A percentile compares a stretch with the other conserved stretches of the same genome.
Conservation (phyloP, 2,888 invertebrate genomes). For the Drosophila cracens region DNA sequence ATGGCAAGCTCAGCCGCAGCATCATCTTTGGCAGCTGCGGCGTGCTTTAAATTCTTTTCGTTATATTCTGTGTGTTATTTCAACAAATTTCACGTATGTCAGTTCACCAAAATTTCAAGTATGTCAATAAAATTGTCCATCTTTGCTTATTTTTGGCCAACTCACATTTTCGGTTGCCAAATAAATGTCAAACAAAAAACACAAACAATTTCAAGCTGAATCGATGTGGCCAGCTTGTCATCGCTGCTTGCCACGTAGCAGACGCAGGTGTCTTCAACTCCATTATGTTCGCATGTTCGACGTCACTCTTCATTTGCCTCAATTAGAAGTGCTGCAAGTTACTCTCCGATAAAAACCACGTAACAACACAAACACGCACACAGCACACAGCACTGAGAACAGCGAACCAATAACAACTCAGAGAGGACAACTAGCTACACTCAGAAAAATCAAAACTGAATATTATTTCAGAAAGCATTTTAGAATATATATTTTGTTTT, state of each 20-base stretch:
- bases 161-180: conserved; percentile 9
- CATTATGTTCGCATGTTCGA: conserved; percentile 77
- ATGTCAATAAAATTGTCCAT: neutral
- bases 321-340: conserved; percentile 63
- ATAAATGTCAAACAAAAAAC: conserved; percentile 26
- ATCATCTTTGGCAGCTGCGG: conserved; percentile 71
- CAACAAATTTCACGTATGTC: neutral
- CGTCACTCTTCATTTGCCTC: conserved; percentile 82
- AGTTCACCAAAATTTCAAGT: conserved; percentile 18
- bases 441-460: neutral
- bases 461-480: neutral
- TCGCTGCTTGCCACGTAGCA: conserved; percentile 33
- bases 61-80: neutral
- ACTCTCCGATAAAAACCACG: conserved; percentile 3
- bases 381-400: neutral
- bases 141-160: neutral
- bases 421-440: neutral
- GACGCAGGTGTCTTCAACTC: conserved; percentile 74
- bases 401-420: neutral
- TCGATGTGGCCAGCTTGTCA: conserved; percentile 8
- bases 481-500: too few species aligned
- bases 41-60: conserved; percentile 40
- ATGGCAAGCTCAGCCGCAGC: conserved; percentile 73
- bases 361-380: conserved; percentile 12
- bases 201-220: neutral